Base-by-base conservation (phyloP, 2,797 vertebrate species). In the Labroides dimidiatus region DNA sequence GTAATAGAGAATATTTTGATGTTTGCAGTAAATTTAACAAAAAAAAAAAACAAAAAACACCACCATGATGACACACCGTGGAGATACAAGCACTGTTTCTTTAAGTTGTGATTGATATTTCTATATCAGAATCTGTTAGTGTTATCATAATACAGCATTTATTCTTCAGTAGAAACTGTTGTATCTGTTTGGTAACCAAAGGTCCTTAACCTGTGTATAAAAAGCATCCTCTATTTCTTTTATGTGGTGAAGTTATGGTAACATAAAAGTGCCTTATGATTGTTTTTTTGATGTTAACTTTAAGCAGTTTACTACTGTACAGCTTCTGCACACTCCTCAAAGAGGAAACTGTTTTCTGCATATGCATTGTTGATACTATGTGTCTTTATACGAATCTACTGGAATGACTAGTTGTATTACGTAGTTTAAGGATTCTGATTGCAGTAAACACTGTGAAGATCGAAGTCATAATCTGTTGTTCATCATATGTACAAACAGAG, bases 221-320 rank as follows among this genome's bases (percentile, higher is more conserved):
- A 50, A 13, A 9, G 12, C 16, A 5, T 33, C 3, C 13, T 59
- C 19, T 61, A 12, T 15, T 45, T 76, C 69, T 69, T 24, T 39
- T 30, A 51, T 37, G 14, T 8, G 20, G 24, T 41, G 11, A 10
- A 42, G 17, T 53, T 11, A 23, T 4, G 39, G 45, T 20, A 3
- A 59, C 30, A 50, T 48, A 23, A 50, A 84, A 75, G 80, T 86
- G 78, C 80, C 72, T 84, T 23, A 20, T 49, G 19, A 42, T 55
- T 75, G 43, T 52, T 73, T 65, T 57, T 4, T 4, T 1, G 15
- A 15, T 33, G 59, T 56, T 39, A 37, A 60, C 43, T 61, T 48
- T 24, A 80, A 39, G 23, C 17, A 48, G 7, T 57, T 10, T 52
- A 15, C 13, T 27, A 2, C 20, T 59, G 21, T 13, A 20, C 14